phyloP scores from a whole-genome alignment of 37 sponge, comb jelly and placozoan genomes.

The Eunapius fragilis region DNA sequence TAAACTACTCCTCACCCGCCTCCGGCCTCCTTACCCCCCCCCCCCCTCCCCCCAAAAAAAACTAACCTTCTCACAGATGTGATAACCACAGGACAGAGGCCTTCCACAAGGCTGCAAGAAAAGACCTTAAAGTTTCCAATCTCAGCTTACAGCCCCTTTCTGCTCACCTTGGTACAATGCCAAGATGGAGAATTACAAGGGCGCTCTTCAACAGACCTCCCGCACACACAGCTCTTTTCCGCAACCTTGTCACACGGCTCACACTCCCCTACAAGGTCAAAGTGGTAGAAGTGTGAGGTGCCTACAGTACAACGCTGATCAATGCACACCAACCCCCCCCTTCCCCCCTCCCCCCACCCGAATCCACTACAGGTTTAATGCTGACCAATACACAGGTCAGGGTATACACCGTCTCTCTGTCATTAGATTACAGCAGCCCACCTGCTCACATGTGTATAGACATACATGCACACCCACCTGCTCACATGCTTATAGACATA shows the following conservation, averaged over 20 bases:
- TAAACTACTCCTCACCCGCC: too few species aligned
- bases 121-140: not conserved
- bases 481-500: too few species aligned
- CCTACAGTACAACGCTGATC: too few species aligned
- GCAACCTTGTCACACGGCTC: constrained; percentile 50
- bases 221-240: constrained; percentile 76
- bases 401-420: too few species aligned
- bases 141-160: not conserved
- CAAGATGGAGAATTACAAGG: constrained; percentile 68
- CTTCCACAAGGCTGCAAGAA: constrained; percentile 48
- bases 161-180: constrained; percentile 80
- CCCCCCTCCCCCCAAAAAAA: not conserved
- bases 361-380: too few species aligned
- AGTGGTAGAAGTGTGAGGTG: too few species aligned
- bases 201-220: constrained; percentile 35
- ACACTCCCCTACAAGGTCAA: constrained; percentile 80
- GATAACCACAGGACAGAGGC: constrained; percentile 56
- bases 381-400: too few species aligned
- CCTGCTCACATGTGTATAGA: too few species aligned
- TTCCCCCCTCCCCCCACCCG: too few species aligned
- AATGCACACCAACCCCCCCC: not conserved
- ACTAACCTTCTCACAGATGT: constrained; percentile 38
- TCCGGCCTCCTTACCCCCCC: not conserved
- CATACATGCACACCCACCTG: too few species aligned
- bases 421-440: too few species aligned